phyloP scores from a whole-genome alignment of 2,888 invertebrate species.

The Microchrysa polita region DNA sequence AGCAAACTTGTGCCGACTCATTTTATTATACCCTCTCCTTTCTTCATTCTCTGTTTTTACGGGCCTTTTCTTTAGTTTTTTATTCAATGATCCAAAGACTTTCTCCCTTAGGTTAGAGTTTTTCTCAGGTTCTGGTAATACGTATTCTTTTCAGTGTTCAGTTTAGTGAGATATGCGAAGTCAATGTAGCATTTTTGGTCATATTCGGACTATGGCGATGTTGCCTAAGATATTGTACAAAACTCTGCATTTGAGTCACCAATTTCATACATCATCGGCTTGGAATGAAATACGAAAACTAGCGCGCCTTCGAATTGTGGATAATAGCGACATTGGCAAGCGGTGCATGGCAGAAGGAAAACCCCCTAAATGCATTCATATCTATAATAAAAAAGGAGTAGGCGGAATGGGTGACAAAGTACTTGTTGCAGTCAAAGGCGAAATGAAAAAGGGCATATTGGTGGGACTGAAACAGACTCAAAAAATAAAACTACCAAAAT shows the following conservation, averaged over 20 bases:
- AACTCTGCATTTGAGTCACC: not conserved
- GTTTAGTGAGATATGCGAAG: too few relatives aligned
- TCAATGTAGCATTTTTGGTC: too few relatives aligned
- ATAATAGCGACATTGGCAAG: conserved; percentile 95
- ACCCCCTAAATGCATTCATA: conserved; percentile 92
- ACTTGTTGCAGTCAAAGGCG: conserved; percentile 91
- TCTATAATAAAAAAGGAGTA: conserved; percentile 82
- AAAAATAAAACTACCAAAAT: conserved; percentile 82
- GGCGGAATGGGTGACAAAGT: conserved; percentile 83
- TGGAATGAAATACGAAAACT: conserved; percentile 76
- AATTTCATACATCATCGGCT: conserved; percentile 70
- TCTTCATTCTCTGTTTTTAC: too few relatives aligned
- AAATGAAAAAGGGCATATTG: conserved; percentile 92
- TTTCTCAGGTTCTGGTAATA: too few relatives aligned
- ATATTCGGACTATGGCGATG: not conserved
- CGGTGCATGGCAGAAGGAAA: conserved; percentile 94
- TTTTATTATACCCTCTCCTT: too few relatives aligned
- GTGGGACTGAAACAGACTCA: conserved; percentile 90
- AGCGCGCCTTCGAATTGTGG: conserved; percentile 88
- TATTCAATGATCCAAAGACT: too few relatives aligned
- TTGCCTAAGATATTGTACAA: conserved; percentile 52
- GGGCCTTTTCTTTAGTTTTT: too few relatives aligned
- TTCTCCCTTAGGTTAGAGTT: too few relatives aligned
- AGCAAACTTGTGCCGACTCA: too few relatives aligned
- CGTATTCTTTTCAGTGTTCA: too few relatives aligned